A percentile compares a stretch with the other conserved stretches of the same genome.
phyloP scores from a whole-genome alignment of 2,888 invertebrate genomes.

The Elegia similella region DNA sequence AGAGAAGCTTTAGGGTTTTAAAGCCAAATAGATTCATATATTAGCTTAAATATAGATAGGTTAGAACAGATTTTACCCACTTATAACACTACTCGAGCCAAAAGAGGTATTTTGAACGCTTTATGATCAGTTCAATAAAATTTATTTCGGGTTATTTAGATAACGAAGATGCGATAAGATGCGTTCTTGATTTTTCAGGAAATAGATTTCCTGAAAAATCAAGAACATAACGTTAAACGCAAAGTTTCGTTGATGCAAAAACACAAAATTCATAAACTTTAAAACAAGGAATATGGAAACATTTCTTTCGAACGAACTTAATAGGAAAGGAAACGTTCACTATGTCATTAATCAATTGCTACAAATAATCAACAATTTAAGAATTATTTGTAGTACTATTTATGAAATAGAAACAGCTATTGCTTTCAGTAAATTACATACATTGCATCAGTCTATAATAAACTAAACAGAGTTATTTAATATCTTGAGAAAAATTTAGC shows the following conservation, averaged over 20 bases:
- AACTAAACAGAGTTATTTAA: background rate
- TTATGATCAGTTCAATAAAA: background rate
- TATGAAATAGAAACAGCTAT: background rate
- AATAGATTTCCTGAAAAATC: too few relatives aligned
- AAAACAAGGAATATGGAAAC: background rate
- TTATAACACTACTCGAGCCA: too few relatives aligned
- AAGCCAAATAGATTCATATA: background rate
- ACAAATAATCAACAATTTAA: background rate
- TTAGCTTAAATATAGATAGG: background rate
- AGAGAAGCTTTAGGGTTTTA: background rate
- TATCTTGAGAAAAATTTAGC: background rate
- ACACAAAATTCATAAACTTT: background rate
- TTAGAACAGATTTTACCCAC: background rate
- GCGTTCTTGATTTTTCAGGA: background rate
- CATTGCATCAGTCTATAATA: background rate
- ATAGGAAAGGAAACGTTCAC: too few relatives aligned
- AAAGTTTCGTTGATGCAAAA: background rate
- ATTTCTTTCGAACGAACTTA: too few relatives aligned
- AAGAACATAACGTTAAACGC: background rate
- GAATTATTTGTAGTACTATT: background rate
- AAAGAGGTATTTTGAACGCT: background rate
- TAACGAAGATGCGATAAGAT: background rate
- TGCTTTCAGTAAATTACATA: background rate
- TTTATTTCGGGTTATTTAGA: background rate
- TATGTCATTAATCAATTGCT: too few relatives aligned